Conservation (phyloP, 2,797 vertebrate species). For the Salarias fasciatus region DNA sequence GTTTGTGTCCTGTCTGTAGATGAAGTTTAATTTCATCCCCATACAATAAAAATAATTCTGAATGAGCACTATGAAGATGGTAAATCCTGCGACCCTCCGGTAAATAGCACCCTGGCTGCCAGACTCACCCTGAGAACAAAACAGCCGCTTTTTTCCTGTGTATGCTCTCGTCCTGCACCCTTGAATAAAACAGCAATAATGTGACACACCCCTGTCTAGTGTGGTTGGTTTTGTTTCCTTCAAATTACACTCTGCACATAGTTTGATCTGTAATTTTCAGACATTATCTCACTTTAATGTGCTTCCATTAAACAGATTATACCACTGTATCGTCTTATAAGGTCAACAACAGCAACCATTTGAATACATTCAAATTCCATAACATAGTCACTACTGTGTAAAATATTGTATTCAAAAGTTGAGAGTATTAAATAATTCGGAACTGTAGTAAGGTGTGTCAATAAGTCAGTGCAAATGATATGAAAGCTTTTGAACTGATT, state of each 20-base stretch:
- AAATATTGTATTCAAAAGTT: constrained; percentile 1
- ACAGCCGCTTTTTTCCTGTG: neutral
- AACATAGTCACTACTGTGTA: neutral
- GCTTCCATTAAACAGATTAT: neutral
- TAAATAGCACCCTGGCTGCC: no score
- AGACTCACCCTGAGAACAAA: no score
- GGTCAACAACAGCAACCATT: no score
- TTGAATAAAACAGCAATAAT: neutral
- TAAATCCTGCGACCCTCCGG: no score
- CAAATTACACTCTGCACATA: neutral
- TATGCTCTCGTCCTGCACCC: no score
- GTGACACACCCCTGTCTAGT: constrained; percentile 11
- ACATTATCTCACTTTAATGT: neutral
- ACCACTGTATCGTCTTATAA: neutral
- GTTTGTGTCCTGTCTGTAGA: no score
- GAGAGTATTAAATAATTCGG: neutral
- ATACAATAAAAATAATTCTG: no score
- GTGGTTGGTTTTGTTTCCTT: constrained; percentile 21
- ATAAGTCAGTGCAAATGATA: no score
- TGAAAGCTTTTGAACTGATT: no score
- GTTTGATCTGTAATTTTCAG: constrained; percentile 4
- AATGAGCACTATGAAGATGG: no score
- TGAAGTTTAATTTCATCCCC: no score
- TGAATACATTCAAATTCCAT: constrained; percentile 14
- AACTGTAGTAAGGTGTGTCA: no score